phyloP scores from a whole-genome alignment of 1,140 invertebrate genomes.

The Trichomalopsis sarcophagae region DNA sequence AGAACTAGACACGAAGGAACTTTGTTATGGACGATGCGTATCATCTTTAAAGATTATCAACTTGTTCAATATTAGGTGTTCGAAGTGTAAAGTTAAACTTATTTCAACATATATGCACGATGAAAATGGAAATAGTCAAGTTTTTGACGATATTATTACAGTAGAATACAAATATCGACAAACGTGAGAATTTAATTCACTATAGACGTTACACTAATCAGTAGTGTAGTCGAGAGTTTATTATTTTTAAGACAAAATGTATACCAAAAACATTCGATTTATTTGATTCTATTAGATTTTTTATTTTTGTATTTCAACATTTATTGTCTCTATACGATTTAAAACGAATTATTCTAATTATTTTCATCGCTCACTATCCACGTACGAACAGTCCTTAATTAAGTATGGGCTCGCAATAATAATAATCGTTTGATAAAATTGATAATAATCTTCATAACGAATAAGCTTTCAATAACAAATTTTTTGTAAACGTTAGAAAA shows the following conservation, averaged over 20 bases:
- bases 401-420: neutral
- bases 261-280: too few relatives aligned
- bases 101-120: neutral
- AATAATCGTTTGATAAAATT: neutral
- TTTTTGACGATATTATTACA: too few relatives aligned
- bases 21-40: constrained; percentile 59
- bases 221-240: too few relatives aligned
- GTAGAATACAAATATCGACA: neutral
- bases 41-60: constrained; percentile 12
- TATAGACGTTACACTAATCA: neutral
- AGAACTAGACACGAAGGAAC: constrained; percentile 56
- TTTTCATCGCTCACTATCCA: neutral
- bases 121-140: neutral
- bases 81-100: neutral
- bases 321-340: neutral
- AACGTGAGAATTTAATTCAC: neutral
- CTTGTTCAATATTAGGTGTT: neutral
- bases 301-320: neutral
- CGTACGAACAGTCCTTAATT: neutral
- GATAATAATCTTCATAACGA: neutral
- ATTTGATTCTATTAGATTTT: neutral
- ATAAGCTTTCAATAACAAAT: neutral
- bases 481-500: neutral
- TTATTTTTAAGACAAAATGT: too few relatives aligned
- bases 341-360: neutral